A percentile compares a stretch with the other conserved stretches of the same genome.
Evolutionary conservation across 1,140 invertebrate genomes (phyloP).

Genomic region (Leptopilina boulardi): DNA sequence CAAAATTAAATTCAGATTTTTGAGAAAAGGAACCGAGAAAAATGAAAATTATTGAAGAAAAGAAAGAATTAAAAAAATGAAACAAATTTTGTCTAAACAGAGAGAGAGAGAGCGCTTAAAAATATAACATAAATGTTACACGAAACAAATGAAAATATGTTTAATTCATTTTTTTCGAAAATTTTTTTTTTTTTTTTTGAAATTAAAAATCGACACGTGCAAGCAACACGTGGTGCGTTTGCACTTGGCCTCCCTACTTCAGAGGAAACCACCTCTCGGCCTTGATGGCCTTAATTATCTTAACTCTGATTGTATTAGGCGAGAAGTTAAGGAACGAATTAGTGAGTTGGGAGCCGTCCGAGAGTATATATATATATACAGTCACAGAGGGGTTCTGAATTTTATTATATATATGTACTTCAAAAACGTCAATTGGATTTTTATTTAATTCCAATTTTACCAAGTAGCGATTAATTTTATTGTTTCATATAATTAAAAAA

Average conservation of each 20-base stretch:
- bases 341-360: slow-evolving; percentile 56
- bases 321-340: slow-evolving; percentile 68
- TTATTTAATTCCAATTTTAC: background rate
- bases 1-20: too few relatives aligned
- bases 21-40: too few relatives aligned
- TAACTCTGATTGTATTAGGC: slow-evolving; percentile 69
- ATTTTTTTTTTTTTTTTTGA: too few relatives aligned
- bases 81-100: too few relatives aligned
- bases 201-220: slow-evolving; percentile 37
- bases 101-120: too few relatives aligned
- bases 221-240: slow-evolving; percentile 62
- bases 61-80: too few relatives aligned
- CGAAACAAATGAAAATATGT: too few relatives aligned
- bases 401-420: slow-evolving; percentile 32
- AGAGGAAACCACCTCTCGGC: slow-evolving; percentile 64
- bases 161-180: too few relatives aligned
- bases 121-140: too few relatives aligned
- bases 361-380: slow-evolving; percentile 20
- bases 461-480: background rate
- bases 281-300: slow-evolving; percentile 70
- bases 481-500: too few relatives aligned
- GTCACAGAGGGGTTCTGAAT: slow-evolving; percentile 18
- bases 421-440: background rate
- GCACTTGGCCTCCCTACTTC: slow-evolving; percentile 39
- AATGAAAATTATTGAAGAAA: too few relatives aligned